phyloP scores from a whole-genome alignment of 2,888 invertebrate species.

The Drosophila putrida region DNA sequence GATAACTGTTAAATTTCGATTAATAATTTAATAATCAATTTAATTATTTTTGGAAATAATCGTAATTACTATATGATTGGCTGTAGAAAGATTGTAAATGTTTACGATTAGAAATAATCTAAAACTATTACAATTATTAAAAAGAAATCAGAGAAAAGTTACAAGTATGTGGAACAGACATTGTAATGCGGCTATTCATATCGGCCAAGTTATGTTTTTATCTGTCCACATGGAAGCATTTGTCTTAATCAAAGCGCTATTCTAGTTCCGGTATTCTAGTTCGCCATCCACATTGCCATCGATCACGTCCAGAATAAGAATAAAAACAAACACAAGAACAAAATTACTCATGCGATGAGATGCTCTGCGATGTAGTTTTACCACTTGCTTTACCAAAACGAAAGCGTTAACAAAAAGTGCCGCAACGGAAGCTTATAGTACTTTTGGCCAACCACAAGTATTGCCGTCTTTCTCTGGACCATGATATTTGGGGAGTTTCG shows the following conservation, averaged over 20 bases:
- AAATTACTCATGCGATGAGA: constrained; percentile 45
- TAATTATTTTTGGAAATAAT: too few relatives aligned
- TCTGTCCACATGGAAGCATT: constrained; percentile 48
- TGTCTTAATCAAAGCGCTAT: constrained; percentile 38
- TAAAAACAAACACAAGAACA: constrained; percentile 17
- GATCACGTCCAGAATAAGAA: constrained; percentile 49
- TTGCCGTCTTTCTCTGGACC: constrained; percentile 44
- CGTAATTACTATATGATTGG: too few relatives aligned
- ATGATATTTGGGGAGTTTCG: constrained; percentile 5
- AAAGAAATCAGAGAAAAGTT: too few relatives aligned
- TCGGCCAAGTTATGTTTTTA: constrained; percentile 25
- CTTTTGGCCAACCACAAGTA: not conserved
- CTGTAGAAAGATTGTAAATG: too few relatives aligned
- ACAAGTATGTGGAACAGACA: constrained; percentile 7
- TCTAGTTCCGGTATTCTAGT: constrained; percentile 48
- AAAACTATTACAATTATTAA: too few relatives aligned
- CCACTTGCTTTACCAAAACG: not conserved
- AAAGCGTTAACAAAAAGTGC: constrained; percentile 15
- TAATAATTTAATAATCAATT: too few relatives aligned
- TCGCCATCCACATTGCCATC: constrained; percentile 33
- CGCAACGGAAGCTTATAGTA: constrained; percentile 48
- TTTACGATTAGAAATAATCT: too few relatives aligned
- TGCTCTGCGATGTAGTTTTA: constrained; percentile 2
- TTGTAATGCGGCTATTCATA: constrained; percentile 27
- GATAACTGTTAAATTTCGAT: too few relatives aligned